These are phyloP conservation scores for Atta texana DNA, from an alignment of 1,140 invertebrate species.

Conservation along the genomic window DNA sequence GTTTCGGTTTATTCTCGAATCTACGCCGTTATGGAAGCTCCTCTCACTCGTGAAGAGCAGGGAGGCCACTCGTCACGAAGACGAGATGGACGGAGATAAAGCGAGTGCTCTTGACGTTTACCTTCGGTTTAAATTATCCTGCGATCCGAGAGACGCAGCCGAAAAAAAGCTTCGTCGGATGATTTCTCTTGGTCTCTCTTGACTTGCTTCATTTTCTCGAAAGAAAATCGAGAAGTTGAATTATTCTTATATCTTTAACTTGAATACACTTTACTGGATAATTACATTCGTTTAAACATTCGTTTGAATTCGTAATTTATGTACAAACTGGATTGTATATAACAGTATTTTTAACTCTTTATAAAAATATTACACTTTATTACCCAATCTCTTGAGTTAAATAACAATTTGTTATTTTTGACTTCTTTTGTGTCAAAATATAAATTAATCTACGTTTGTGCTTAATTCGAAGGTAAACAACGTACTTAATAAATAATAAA, in stretches of 20 bases:
- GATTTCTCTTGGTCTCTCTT: constrained; percentile 58
- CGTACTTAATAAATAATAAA: too few species aligned
- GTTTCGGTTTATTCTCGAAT: constrained; percentile 81
- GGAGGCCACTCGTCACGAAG: constrained; percentile 49
- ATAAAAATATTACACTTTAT: too few species aligned
- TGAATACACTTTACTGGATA: constrained; percentile 18
- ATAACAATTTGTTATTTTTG: too few species aligned
- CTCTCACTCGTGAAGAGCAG: constrained; percentile 8
- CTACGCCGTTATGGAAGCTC: constrained; percentile 64
- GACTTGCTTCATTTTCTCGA: constrained; percentile 31
- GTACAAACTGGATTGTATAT: not conserved
- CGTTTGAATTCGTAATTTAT: constrained; percentile 19
- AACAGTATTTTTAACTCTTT: not conserved
- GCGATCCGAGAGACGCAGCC: constrained; percentile 2
- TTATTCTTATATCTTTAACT: constrained; percentile 14
- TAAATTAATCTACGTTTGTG: too few species aligned
- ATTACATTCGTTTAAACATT: not conserved
- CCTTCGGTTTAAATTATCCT: constrained; percentile 73
- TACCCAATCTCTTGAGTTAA: too few species aligned
- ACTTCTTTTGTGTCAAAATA: too few species aligned
- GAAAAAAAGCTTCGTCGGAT: constrained; percentile 35
- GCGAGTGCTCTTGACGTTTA: constrained; percentile 72
- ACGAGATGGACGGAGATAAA: constrained; percentile 69
- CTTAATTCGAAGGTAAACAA: too few species aligned
- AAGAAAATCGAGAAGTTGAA: constrained; percentile 24